Evolutionary conservation across 2,113 vertebrate genomes (phyloP).

Genomic region (Myrmecobius fasciatus): DNA sequence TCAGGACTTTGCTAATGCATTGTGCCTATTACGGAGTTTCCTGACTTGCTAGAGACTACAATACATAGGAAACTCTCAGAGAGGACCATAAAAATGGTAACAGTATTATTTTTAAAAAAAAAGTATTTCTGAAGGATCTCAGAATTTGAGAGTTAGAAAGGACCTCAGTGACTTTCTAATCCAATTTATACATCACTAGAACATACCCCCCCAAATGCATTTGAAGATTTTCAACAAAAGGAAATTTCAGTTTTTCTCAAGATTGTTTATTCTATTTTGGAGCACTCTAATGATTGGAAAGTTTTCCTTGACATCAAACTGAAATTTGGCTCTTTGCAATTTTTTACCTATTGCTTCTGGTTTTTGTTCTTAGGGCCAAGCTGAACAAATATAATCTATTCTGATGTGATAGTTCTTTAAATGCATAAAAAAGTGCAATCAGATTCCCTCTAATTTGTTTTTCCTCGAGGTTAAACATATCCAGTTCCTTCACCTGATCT

Average conservation of each 20-base stretch:
- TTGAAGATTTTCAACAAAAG: neutral
- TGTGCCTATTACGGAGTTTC: neutral
- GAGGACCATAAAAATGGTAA: neutral
- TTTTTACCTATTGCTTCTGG: neutral
- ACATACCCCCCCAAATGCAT: neutral
- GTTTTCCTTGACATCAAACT: neutral
- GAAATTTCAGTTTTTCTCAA: neutral
- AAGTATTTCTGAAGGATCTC: neutral
- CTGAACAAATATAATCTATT: neutral
- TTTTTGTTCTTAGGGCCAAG: neutral
- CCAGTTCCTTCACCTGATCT: neutral
- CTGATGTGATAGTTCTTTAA: neutral
- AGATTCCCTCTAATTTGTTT: neutral
- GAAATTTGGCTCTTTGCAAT: neutral
- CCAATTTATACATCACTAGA: neutral
- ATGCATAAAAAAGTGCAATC: neutral
- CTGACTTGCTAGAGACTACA: neutral
- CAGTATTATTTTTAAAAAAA: neutral
- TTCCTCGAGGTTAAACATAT: neutral
- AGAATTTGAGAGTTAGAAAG: neutral
- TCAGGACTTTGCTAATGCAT: accelerated
- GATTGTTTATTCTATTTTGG: neutral
- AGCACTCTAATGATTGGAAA: neutral
- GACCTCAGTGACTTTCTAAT: neutral
- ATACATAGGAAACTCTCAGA: neutral